Evolutionary conservation across 2,888 invertebrate species (phyloP), one percentile per base, ranked within the genome.

Genomic region (Macropis europaea): DNA sequence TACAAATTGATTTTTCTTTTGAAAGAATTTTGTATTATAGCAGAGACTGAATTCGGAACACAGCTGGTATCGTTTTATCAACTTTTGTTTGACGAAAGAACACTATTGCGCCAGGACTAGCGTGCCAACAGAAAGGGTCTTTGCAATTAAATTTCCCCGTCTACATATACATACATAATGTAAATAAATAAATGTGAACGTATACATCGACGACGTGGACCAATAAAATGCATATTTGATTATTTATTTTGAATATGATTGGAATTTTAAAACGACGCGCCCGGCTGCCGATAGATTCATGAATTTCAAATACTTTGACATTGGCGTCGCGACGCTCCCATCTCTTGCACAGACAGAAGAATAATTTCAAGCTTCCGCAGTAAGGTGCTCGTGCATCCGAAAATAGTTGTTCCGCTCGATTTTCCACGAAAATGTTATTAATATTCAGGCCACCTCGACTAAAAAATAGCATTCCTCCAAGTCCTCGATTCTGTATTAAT

Each of bases 211-310:
- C 22, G 36, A 11, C 9, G 11, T 13, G 15, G 52, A 48, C 48
- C 53, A 36, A 48, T 63, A 32, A 38, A 63, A 57, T 59, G 63
- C 54, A 54, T 71, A 73, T 71, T 54, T 63, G 48, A 63, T 63
- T 73, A 73, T 72, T 73, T 73, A 73, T 73, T 63, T 73, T 59
- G 72, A 63, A 73, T 73, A 73, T 57, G 59, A 73, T 73, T 43
- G 72, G 72, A 73, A 73, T 73, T 73, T 73, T 57, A 73, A 73
- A 53, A 57, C 53, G 42, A 11, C 63, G 13, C 47, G 38, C 32
- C 34, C 34, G 56, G 52, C 45, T 36, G 47, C 57, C 72, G 63
- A 59, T 54, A 42, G 72, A 72, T 73, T 73, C 72, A 73, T 73
- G 72, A 73, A 73, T 71, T 73, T 73, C 63, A 73, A 59, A 73